Conservation (phyloP, 2,797 vertebrate species). For the Pseudopleuronectes americanus region DNA sequence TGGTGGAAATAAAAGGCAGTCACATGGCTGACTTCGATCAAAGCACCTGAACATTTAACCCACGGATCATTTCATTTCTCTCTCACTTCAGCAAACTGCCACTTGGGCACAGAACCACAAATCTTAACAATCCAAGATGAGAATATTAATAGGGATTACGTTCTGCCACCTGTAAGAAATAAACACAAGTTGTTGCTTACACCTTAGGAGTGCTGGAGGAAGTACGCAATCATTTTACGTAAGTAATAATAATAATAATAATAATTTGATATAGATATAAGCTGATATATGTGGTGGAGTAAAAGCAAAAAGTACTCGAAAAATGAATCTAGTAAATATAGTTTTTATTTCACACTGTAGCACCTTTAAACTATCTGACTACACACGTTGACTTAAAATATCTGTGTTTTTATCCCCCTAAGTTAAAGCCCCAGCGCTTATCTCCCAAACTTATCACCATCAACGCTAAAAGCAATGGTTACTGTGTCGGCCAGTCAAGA, state of each 20-base stretch:
- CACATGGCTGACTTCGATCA: conserved; percentile 53
- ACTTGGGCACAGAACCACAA: conserved; percentile 41
- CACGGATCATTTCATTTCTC: conserved; percentile 55
- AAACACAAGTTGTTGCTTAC: conserved; percentile 58
- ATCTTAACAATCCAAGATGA: conserved; percentile 62
- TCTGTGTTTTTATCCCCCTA: conserved; percentile 18
- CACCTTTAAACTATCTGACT: background rate
- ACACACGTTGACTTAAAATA: conserved; percentile 9
- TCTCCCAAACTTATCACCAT: conserved; percentile 9
- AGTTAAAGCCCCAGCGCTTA: conserved; percentile 12
- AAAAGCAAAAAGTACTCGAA: too few relatives aligned
- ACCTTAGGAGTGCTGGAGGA: background rate
- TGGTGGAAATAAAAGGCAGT: conserved; percentile 71
- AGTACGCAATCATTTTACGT: background rate
- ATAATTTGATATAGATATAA: too few relatives aligned
- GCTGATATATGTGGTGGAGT: too few relatives aligned
- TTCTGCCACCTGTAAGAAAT: conserved; percentile 41
- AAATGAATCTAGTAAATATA: too few relatives aligned
- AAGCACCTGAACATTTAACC: conserved; percentile 44
- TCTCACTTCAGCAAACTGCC: conserved; percentile 42
- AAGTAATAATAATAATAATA: too few relatives aligned
- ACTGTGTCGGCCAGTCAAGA: conserved; percentile 47
- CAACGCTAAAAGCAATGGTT: conserved; percentile 43
- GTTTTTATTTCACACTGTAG: too few relatives aligned
- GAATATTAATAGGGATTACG: conserved; percentile 62